Conservation (phyloP, 2,888 invertebrate genomes). For the Parapristionchus giblindavisi region DNA sequence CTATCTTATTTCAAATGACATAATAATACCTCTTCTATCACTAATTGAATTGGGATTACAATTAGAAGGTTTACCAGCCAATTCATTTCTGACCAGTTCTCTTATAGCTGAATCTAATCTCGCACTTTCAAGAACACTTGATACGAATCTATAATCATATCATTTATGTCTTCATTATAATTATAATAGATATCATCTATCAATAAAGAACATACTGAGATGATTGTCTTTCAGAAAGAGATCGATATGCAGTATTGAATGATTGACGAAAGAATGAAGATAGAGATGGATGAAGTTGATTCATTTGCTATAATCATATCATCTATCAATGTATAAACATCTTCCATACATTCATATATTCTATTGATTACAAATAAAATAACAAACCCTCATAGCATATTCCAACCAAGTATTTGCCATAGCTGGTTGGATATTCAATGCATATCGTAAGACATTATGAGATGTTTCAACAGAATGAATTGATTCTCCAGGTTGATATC, state of each 20-base stretch:
- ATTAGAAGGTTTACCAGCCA: neutral
- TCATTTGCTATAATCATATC: constrained; percentile 8
- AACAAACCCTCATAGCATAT: constrained; percentile 29
- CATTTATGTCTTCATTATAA: neutral
- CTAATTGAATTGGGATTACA: neutral
- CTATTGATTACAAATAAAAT: neutral
- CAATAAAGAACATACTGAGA: neutral
- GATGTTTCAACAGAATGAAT: neutral
- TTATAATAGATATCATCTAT: neutral
- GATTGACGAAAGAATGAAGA: constrained; percentile 6
- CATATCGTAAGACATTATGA: constrained; percentile 17
- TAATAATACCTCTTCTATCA: neutral
- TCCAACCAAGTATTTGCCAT: constrained; percentile 12
- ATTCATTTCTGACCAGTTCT: constrained; percentile 7
- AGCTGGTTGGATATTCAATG: constrained; percentile 20
- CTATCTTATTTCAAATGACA: neutral
- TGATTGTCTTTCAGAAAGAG: neutral
- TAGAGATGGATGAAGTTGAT: constrained; percentile 2
- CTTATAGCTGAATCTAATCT: constrained; percentile 18
- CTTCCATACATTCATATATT: too few species aligned
- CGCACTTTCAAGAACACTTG: constrained; percentile 16
- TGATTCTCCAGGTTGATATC: neutral
- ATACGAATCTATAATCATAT: neutral
- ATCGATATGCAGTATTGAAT: constrained; percentile 16
- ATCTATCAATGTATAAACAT: too few species aligned